Conservation (phyloP, 2,888 invertebrate species). For the Noctua janthe region DNA sequence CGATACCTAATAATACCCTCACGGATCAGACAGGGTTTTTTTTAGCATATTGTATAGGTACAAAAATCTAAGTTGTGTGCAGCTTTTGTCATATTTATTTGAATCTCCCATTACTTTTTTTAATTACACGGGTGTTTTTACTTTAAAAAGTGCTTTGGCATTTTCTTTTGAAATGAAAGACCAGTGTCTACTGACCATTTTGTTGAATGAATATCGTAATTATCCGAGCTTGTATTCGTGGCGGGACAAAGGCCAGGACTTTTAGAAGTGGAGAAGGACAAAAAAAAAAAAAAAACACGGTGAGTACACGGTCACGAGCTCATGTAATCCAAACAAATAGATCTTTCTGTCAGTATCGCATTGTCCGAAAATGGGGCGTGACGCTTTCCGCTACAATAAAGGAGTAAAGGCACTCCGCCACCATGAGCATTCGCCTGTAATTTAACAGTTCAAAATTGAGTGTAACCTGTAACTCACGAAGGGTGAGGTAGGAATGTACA, state of each 20-base stretch:
- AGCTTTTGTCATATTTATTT: neutral
- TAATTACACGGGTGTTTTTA: slow-evolving; percentile 12
- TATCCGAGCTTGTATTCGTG: slow-evolving; percentile 59
- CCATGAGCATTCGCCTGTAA: neutral
- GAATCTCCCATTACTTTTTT: neutral
- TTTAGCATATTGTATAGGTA: neutral
- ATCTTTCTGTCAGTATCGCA: slow-evolving; percentile 77
- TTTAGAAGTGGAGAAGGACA: slow-evolving; percentile 64
- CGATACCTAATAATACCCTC: too few relatives aligned
- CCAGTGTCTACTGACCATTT: slow-evolving; percentile 42
- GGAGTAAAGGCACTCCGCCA: neutral
- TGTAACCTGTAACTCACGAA: neutral
- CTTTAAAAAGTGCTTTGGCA: slow-evolving; percentile 1
- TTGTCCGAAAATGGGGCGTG: slow-evolving; percentile 71
- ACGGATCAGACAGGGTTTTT: too few relatives aligned
- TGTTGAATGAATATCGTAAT: slow-evolving; percentile 59
- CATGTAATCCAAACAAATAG: slow-evolving; percentile 85
- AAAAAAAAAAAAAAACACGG: slow-evolving; percentile 75
- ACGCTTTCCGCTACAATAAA: slow-evolving; percentile 53
- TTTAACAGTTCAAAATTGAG: neutral
- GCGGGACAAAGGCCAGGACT: slow-evolving; percentile 70
- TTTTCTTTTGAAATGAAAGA: slow-evolving; percentile 28
- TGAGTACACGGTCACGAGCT: slow-evolving; percentile 77
- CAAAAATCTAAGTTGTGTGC: neutral
- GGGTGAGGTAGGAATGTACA: neutral